Conservation (phyloP, 2,113 vertebrate species). For the Corydoras sp. region DNA sequence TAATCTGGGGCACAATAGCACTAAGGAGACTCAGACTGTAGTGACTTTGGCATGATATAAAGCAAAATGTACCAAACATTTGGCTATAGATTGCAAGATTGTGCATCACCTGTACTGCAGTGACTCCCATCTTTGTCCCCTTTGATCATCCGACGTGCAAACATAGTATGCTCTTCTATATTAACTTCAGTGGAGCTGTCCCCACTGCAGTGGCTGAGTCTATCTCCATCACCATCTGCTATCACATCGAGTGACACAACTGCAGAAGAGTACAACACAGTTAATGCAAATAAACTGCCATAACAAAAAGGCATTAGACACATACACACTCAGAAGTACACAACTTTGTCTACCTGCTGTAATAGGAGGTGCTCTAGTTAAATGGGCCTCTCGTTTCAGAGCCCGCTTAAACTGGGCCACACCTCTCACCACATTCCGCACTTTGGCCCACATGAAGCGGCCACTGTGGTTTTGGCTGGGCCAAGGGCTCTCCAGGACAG, state of each 20-base stretch:
- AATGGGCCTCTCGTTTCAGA: constrained; percentile 57
- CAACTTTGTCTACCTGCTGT: constrained; percentile 63
- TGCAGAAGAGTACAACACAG: constrained; percentile 10
- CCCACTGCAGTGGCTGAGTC: constrained; percentile 80
- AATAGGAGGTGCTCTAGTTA: constrained; percentile 50
- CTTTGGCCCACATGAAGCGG: constrained; percentile 91
- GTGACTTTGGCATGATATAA: too few relatives aligned
- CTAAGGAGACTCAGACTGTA: too few relatives aligned
- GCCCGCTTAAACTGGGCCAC: constrained; percentile 83
- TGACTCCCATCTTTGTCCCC: constrained; percentile 73
- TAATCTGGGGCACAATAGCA: too few relatives aligned
- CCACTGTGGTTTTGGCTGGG: constrained; percentile 90
- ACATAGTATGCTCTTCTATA: constrained; percentile 72
- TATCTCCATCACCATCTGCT: constrained; percentile 73
- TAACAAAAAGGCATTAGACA: too few relatives aligned
- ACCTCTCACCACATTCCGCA: constrained; percentile 82
- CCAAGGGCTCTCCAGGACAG: constrained; percentile 91
- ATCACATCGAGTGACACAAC: constrained; percentile 36
- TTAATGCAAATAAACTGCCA: too few relatives aligned
- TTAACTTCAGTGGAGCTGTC: constrained; percentile 83
- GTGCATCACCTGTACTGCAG: constrained; percentile 77
- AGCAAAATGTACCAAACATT: too few relatives aligned
- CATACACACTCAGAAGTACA: too few relatives aligned
- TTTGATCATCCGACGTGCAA: constrained; percentile 62
- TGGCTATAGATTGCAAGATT: too few relatives aligned